A percentile compares a stretch with the other conserved stretches of the same genome.
These are phyloP conservation scores for Nycteola revayana DNA, from an alignment of 2,888 invertebrate genomes.

Conservation along the genomic window DNA sequence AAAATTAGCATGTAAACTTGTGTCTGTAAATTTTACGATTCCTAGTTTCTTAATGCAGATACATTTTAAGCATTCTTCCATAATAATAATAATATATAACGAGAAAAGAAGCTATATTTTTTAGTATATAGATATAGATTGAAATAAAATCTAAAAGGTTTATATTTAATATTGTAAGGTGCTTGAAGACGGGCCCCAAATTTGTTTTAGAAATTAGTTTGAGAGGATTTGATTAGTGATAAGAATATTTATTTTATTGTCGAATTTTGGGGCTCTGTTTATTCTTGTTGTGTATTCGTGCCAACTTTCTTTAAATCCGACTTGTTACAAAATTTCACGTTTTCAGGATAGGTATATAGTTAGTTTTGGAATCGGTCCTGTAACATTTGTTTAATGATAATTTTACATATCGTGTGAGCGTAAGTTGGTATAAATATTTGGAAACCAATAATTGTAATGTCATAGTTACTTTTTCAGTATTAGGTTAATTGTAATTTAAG, in stretches of 20 bases:
- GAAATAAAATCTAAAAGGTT: slow-evolving; percentile 42
- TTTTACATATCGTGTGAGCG: slow-evolving; percentile 59
- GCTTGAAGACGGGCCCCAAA: slow-evolving; percentile 64
- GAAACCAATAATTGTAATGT: slow-evolving; percentile 41
- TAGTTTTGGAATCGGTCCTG: background rate
- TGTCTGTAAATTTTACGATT: slow-evolving; percentile 38
- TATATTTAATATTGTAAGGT: slow-evolving; percentile 59
- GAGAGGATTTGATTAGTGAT: slow-evolving; percentile 69
- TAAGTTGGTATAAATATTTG: slow-evolving; percentile 60
- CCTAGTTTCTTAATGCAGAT: slow-evolving; percentile 50
- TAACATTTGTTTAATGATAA: slow-evolving; percentile 5
- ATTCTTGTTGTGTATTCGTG: slow-evolving; percentile 61
- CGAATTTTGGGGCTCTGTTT: slow-evolving; percentile 56
- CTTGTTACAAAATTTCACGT: slow-evolving; percentile 22
- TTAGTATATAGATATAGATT: slow-evolving; percentile 55
- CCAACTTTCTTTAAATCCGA: slow-evolving; percentile 53
- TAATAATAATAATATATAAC: slow-evolving; percentile 45
- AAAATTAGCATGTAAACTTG: slow-evolving; percentile 57
- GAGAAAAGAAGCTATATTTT: slow-evolving; percentile 66
- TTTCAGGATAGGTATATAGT: slow-evolving; percentile 12
- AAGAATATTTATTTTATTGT: slow-evolving; percentile 62
- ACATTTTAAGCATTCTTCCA: slow-evolving; percentile 68
- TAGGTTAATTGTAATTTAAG: slow-evolving; percentile 68
- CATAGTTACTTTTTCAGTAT: slow-evolving; percentile 73
- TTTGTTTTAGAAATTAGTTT: slow-evolving; percentile 53